Conservation (phyloP, 30 jellyfish, hydroid and myxozoan species). For the Pelagia noctiluca region DNA sequence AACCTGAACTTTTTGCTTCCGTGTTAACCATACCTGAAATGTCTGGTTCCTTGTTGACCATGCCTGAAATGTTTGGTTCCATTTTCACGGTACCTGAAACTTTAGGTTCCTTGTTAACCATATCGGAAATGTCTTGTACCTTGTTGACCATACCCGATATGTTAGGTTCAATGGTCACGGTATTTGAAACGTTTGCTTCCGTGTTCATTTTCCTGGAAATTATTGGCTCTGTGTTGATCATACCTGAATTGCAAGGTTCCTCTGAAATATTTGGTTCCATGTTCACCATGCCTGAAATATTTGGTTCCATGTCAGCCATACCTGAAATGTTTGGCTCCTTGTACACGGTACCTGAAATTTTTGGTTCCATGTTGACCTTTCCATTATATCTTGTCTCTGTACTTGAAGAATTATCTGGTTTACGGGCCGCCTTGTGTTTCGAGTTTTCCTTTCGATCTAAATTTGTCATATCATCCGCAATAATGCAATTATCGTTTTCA, state of each 20-base stretch:
- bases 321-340: background rate
- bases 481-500: slow-evolving; percentile 41
- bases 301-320: too few species aligned
- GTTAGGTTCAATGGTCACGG: background rate
- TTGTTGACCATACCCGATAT: background rate
- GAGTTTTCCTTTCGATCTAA: background rate
- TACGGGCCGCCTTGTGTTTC: background rate
- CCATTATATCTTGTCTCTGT: background rate
- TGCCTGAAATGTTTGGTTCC: background rate
- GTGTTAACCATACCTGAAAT: background rate
- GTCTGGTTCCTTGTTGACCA: background rate
- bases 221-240: background rate
- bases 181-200: background rate
- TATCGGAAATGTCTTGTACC: background rate
- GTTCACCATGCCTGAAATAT: too few species aligned
- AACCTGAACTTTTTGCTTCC: background rate
- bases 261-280: background rate
- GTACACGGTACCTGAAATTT: background rate
- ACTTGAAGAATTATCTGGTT: too few species aligned
- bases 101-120: background rate
- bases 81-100: background rate
- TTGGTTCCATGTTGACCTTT: background rate
- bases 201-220: background rate
- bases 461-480: background rate
- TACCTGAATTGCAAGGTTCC: background rate